These are phyloP conservation scores for Potamilus streckersoni DNA, from an alignment of 1,140 invertebrate species.

Conservation along the genomic window DNA sequence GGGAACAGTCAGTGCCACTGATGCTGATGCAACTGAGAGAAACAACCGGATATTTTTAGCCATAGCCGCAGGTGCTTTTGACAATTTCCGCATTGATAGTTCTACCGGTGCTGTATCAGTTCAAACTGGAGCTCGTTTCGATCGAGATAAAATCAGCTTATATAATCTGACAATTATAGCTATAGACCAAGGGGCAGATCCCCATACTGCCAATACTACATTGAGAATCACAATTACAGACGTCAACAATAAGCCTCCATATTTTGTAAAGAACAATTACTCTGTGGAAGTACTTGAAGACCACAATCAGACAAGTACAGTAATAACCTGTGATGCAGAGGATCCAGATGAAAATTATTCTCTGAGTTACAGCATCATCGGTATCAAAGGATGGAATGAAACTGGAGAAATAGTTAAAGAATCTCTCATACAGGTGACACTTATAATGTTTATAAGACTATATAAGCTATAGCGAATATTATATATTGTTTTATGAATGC, in stretches of 20 bases:
- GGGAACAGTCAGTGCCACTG: slow-evolving; percentile 5
- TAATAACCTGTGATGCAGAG: not conserved
- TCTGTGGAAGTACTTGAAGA: slow-evolving; percentile 1
- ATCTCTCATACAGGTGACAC: not conserved
- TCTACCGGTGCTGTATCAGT: slow-evolving; percentile 1
- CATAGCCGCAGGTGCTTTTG: slow-evolving; percentile 2
- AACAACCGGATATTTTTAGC: slow-evolving; percentile 13
- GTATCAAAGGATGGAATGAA: not conserved
- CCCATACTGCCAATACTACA: not conserved
- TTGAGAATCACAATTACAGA: slow-evolving; percentile 8
- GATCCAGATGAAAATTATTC: slow-evolving; percentile 9
- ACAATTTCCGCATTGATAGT: slow-evolving; percentile 76
- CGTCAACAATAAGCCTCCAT: slow-evolving; percentile 17
- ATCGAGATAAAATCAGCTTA: not conserved
- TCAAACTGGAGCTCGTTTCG: slow-evolving; percentile 1
- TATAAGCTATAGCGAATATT: too few relatives aligned
- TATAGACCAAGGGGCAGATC: slow-evolving; percentile 16
- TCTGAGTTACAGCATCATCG: slow-evolving; percentile 1
- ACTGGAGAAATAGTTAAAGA: not conserved
- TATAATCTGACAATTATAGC: slow-evolving; percentile 23
- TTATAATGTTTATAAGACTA: too few relatives aligned
- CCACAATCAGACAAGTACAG: not conserved
- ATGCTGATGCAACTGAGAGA: slow-evolving; percentile 18
- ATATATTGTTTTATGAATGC: too few relatives aligned
- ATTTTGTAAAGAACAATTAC: not conserved